These are phyloP conservation scores for Poecile atricapillus DNA, from an alignment of 2,113 vertebrate species.

Conservation along the genomic window DNA sequence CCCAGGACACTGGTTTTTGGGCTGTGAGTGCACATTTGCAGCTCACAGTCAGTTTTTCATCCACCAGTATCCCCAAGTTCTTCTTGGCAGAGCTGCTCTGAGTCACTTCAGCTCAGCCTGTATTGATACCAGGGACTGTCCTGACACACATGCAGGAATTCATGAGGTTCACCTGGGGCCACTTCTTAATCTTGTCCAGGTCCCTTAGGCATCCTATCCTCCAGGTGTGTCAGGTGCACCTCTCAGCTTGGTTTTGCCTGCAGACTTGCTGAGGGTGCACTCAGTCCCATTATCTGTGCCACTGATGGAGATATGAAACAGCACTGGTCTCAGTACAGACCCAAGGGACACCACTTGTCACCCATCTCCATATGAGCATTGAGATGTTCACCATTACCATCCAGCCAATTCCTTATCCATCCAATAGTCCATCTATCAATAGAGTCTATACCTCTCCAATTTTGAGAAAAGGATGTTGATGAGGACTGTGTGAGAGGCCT, in stretches of 20 bases:
- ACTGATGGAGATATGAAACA: neutral
- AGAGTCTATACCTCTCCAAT: fast-evolving
- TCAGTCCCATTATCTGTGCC: neutral
- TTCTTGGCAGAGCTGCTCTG: neutral
- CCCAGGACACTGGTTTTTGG: neutral
- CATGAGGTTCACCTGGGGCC: neutral
- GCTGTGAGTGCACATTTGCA: fast-evolving
- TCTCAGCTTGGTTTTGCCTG: neutral
- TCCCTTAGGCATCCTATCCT: neutral
- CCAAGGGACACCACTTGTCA: neutral
- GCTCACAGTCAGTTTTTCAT: neutral
- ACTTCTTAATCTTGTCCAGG: neutral
- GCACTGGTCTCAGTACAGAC: fast-evolving
- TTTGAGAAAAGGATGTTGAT: neutral
- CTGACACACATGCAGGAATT: neutral
- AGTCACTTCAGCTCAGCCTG: neutral
- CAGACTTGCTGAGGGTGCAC: neutral
- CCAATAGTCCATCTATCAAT: neutral
- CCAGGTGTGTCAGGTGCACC: neutral
- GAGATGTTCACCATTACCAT: neutral
- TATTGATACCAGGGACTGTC: neutral
- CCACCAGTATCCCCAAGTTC: neutral
- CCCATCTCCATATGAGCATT: neutral
- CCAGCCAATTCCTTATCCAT: neutral
- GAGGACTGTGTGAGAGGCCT: fast-evolving